Conservation (phyloP, 2,888 invertebrate species). For the Zygaena filipendulae region DNA sequence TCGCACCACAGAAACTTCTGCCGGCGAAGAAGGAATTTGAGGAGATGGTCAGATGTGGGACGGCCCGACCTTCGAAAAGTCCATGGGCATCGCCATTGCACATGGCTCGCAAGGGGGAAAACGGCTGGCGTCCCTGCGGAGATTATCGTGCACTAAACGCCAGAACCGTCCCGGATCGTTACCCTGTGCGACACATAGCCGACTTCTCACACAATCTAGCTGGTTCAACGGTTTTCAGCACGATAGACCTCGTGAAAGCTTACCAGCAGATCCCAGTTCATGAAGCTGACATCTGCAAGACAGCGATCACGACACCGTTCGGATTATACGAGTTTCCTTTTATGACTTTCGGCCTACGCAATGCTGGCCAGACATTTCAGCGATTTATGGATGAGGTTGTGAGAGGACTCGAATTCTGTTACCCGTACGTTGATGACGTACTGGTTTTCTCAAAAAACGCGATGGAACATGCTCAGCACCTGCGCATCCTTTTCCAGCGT, state of each 20-base stretch:
- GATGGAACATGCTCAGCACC: slow-evolving; percentile 3
- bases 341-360: too few relatives aligned
- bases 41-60: slow-evolving; percentile 15
- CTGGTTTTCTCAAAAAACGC: slow-evolving; percentile 3
- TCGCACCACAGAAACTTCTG: slow-evolving; percentile 8
- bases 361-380: too few relatives aligned
- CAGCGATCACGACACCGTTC: slow-evolving; percentile 17
- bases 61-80: slow-evolving; percentile 12
- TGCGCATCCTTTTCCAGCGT: slow-evolving; percentile 9
- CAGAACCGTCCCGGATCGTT: too few relatives aligned
- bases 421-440: slow-evolving; percentile 2
- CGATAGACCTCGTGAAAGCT: slow-evolving; percentile 20
- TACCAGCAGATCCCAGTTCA: slow-evolving; percentile 33
- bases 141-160: too few relatives aligned
- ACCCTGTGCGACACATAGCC: slow-evolving; percentile 21
- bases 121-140: slow-evolving; percentile 26
- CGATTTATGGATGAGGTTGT: too few relatives aligned
- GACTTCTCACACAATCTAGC: slow-evolving; percentile 2
- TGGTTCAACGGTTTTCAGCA: neutral
- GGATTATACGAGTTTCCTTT: too few relatives aligned
- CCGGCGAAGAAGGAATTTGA: slow-evolving; percentile 10
- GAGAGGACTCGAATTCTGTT: too few relatives aligned
- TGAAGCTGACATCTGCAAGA: slow-evolving; percentile 21
- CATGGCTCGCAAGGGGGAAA: slow-evolving; percentile 20
- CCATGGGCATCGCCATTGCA: slow-evolving; percentile 27